A percentile compares a stretch with the other conserved stretches of the same genome.
Conservation (phyloP, 2,797 vertebrate species). For the Tachyglossus aculeatus region DNA sequence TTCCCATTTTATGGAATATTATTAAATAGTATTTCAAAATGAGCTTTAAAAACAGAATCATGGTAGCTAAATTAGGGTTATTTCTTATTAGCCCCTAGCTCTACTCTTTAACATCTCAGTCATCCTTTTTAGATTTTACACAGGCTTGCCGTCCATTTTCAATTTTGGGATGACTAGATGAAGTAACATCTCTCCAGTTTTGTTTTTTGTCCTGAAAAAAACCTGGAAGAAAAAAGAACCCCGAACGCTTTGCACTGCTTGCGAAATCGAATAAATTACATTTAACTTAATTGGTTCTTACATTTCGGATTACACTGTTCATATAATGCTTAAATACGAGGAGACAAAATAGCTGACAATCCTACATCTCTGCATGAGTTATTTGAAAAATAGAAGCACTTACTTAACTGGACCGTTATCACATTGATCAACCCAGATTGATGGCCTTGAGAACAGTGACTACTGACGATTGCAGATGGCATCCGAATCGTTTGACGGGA, state of each 20-base stretch:
- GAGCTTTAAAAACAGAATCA: too few species aligned
- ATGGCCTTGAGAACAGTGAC: conserved; percentile 49
- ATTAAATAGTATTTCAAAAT: too few species aligned
- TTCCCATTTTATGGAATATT: too few species aligned
- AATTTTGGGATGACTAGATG: neutral
- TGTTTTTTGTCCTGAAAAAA: too few species aligned
- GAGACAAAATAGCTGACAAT: conserved; percentile 22
- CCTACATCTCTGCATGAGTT: conserved; percentile 32
- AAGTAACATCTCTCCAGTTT: too few species aligned
- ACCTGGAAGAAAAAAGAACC: conserved; percentile 21
- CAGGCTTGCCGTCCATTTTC: neutral
- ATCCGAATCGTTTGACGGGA: conserved; percentile 50
- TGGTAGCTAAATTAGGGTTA: too few species aligned
- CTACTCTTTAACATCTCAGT: neutral
- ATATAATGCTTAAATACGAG: neutral
- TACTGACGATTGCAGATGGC: conserved; percentile 49
- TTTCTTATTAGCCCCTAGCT: too few species aligned
- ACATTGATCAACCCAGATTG: conserved; percentile 65
- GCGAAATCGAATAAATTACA: conserved; percentile 13
- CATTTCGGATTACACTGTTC: conserved; percentile 14
- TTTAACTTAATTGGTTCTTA: conserved; percentile 9
- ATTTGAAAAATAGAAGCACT: conserved; percentile 52
- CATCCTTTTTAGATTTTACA: neutral
- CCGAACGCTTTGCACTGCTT: conserved; percentile 23
- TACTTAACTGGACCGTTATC: conserved; percentile 42